Base-by-base conservation (phyloP, 2,113 vertebrate genomes). In the Chamaea fasciata region DNA sequence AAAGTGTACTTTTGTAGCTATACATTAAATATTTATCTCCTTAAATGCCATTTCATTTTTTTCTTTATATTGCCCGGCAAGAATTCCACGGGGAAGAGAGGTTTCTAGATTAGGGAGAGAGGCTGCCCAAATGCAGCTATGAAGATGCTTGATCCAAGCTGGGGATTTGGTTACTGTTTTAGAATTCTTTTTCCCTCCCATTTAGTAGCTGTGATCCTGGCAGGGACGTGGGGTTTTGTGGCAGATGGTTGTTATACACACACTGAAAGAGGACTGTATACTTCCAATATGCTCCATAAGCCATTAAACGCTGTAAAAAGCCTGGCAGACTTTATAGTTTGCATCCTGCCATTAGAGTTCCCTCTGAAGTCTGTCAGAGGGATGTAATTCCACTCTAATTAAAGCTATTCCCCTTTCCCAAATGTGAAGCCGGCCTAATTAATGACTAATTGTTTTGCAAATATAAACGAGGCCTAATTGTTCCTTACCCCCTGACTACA, bases 331-430 rank as follows among this genome's bases (percentile, higher is more conserved):
- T 95, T 96, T 95, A 95, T 96, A 78, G 96, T 96, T 97, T 96
- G 94, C 86, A 95, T 97, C 95, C 95, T 96, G 95, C 94, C 95
- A 92, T 96, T 96, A 95, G 93, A 74, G 47, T 95, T 97, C 78
- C 78, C 93, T 95, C 94, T 95, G 94, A 97, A 96, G 95, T 96
- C 85, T 86, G 84, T 92, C 90, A 85, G 82, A 82, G 85, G 88
- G 90, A 89, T 83, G 56, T 90, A 95, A 94, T 92, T 92, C 92
- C 59, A 30, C 73, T 80, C 85, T 92, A 95, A 92, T 95, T 93
- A 94, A 96, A 95, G 83, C 82, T 92, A 44, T 70, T 91, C 83
- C 79, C 90, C 56, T 70, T 83, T 77, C 67, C 84, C 90, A 90
- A 93, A 95, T 91, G 85, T 90, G 91, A 91, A 95, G 69, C 90